Evolutionary conservation across 2,888 invertebrate species (phyloP), one percentile per base, ranked within the genome.

Genomic region (Pocota personata): DNA sequence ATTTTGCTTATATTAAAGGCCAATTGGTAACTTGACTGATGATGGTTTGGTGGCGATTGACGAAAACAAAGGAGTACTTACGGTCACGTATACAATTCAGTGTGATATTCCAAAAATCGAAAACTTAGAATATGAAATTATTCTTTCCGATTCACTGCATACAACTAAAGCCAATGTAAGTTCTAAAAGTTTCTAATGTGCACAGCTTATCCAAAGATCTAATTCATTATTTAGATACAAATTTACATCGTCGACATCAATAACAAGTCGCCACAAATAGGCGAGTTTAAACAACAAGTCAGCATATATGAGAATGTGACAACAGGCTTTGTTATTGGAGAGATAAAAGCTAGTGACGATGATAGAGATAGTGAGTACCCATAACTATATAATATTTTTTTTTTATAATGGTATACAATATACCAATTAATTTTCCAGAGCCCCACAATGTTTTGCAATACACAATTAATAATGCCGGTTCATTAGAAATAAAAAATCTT

Each of bases 201-300:
- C 3, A 73, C 50, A 10, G 35, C 35, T 37, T 37, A 48, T 35
- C n/a, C 16, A 37, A 43, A 14, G 55, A 50, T 43, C 32, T n/a
- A 27, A 55, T 71, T 87, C 58, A 16, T 62, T 32, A 21, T 88
- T 50, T 90, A 95, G 95, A 93, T 95, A 80, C 87, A 89, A 12
- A 94, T 95, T 40, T 89, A 91, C 71, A 94, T 95, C 14, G 93
- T 93, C 1, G 95, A 95, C 89, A 93, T 93, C 0, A 95, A 95
- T 91, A 94, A 95, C 90, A 93, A 94, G 89, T 83, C 88, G 12
- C 95, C 94, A 0, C 89, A 91, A 58, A 88, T 91, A 12, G 90
- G 90, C 0, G 58, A 88, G 43, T 93, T 93, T 87, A 52, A 91
- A 0, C 87, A 88, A 0, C 90, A 89, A 0, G 91, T 94, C 14